Conservation (phyloP, 2,888 invertebrate species). For the Druceiella hillmani region DNA sequence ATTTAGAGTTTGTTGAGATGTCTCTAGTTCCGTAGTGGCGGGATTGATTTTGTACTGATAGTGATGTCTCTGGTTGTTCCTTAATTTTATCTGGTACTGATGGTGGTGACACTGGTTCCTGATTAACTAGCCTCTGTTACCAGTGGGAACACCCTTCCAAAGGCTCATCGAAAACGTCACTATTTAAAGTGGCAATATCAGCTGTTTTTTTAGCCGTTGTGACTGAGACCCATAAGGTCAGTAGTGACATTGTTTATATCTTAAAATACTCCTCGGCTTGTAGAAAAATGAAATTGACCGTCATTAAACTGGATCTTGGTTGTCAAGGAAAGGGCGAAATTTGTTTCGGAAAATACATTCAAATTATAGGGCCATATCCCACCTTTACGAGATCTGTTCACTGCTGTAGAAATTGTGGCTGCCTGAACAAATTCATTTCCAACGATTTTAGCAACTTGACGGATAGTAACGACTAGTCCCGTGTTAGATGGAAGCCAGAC, state of each 20-base stretch:
- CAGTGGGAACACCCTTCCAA: constrained; percentile 17
- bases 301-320: constrained; percentile 13
- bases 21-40: constrained; percentile 16
- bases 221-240: too few species aligned
- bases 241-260: constrained; percentile 21
- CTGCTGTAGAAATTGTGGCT: constrained; percentile 24
- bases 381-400: constrained; percentile 27
- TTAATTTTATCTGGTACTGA: too few species aligned
- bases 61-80: constrained; percentile 14
- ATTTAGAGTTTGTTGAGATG: constrained; percentile 15
- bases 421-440: constrained; percentile 26
- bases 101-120: constrained; percentile 14
- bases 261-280: constrained; percentile 20
- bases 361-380: constrained; percentile 26
- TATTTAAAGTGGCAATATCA: too few species aligned
- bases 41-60: constrained; percentile 17
- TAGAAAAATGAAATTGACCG: constrained; percentile 14
- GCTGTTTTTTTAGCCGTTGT: constrained; percentile 15
- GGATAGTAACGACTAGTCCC: constrained; percentile 24
- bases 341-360: constrained; percentile 23
- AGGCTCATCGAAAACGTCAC: constrained; percentile 17
- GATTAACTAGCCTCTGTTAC: constrained; percentile 14
- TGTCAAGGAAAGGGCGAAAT: constrained; percentile 20
- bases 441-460: constrained; percentile 26
- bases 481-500: constrained; percentile 25